Evolutionary conservation across 2,888 invertebrate species (phyloP), one percentile per base, ranked within the genome.

Genomic region (Drosophila subquinaria): DNA sequence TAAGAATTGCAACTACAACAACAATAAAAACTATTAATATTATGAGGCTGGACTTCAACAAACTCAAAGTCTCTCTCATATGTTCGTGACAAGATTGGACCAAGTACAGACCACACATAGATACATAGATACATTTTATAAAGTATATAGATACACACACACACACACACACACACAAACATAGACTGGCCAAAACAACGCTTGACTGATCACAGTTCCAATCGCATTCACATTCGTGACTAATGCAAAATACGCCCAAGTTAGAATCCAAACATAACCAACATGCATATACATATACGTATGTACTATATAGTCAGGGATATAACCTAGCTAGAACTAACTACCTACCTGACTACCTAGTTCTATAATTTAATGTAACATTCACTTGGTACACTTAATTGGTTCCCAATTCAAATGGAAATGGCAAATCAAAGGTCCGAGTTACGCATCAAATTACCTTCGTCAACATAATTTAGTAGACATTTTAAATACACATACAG

Each of bases 31-130:
- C n/a, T 47, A 33, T 20, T 47, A 10, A 20, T 36, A 11, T 57
- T 43, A 23, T 60, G 60, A 48, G 59, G 59, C 59, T 59, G 59
- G 59, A 59, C 48, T 27, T 38, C 11, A 15, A 27, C n/a, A n/a
- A n/a, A 17, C 20, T 43, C 27, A 5, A 4, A 13, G 20, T 20
- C 20, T 43, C 13, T 38, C 17, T 38, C 47, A 30, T 23, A 40
- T 62, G 61, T 79, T 82, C 82, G 88, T 87, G 85, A 82, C 88
- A 81, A 88, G 88, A 82, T 84, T 79, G 70, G 81, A 65, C 84
- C 75, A 87, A 81, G 81, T 68, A 68, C 86, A 71, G 45, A 45
- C 45, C 50, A 65, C 65, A 63, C 64, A 20, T 30, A 30, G 42
- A 59, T 48, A 62, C 60, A 15, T 3, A n/a, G n/a, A n/a, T n/a